These are phyloP conservation scores for Cherax quadricarinatus DNA, from an alignment of 1,140 invertebrate species.

Conservation along the genomic window DNA sequence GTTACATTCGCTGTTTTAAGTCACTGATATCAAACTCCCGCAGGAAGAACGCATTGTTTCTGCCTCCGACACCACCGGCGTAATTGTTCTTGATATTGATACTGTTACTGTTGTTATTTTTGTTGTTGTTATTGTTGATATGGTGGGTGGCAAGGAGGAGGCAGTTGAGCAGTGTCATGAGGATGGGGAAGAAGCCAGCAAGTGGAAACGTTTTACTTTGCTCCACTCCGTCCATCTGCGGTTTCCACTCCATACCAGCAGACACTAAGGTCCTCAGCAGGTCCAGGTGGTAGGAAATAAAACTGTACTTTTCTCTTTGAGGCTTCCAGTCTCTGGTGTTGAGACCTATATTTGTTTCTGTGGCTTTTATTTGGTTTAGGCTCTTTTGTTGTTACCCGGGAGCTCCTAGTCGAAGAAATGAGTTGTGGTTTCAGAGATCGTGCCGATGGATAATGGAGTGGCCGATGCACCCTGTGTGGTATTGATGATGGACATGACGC, in stretches of 20 bases:
- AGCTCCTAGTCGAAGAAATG: no score
- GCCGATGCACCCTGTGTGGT: not conserved
- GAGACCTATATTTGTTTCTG: not conserved
- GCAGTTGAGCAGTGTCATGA: constrained; percentile 56
- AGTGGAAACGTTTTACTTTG: constrained; percentile 25
- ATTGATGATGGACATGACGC: not conserved
- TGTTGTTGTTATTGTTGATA: constrained; percentile 59
- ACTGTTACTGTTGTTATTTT: constrained; percentile 44
- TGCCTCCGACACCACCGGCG: not conserved
- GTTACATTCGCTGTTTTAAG: not conserved
- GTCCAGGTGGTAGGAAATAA: not conserved
- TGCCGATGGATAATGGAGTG: no score
- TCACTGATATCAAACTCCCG: constrained; percentile 9
- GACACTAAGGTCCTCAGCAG: not conserved
- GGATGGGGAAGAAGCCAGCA: constrained; percentile 44
- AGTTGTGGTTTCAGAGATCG: no score
- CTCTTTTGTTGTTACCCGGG: no score
- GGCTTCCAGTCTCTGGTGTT: not conserved
- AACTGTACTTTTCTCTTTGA: not conserved
- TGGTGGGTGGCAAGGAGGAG: constrained; percentile 47
- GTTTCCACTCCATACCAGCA: not conserved
- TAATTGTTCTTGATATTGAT: constrained; percentile 41
- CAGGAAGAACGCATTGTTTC: not conserved
- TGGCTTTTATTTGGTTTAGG: not conserved
- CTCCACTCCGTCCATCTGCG: not conserved